These are phyloP conservation scores for Uropsilus gracilis DNA, from an alignment of 2,113 vertebrate species.

Conservation along the genomic window DNA sequence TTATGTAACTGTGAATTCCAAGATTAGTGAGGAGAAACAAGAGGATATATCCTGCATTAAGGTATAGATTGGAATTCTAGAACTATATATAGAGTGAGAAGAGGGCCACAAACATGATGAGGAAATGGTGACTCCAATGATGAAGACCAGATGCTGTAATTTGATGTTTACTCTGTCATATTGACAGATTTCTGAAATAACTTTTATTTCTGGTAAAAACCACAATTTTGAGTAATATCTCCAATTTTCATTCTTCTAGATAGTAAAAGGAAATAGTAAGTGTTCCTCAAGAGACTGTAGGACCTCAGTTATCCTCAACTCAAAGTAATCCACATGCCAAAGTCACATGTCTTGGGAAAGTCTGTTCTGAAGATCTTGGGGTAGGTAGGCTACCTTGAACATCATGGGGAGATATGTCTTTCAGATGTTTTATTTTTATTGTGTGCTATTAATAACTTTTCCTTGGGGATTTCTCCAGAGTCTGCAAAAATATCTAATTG, in stretches of 20 bases:
- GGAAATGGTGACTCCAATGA: not conserved
- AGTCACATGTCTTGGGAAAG: not conserved
- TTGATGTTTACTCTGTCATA: not conserved
- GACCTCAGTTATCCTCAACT: not conserved
- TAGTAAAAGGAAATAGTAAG: not conserved
- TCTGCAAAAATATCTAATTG: constrained; percentile 1
- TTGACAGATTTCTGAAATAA: not conserved
- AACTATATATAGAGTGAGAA: not conserved
- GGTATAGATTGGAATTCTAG: not conserved
- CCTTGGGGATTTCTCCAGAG: constrained; percentile 32
- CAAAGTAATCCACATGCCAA: not conserved
- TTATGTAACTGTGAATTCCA: not conserved
- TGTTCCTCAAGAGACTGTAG: not conserved
- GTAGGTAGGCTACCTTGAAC: not conserved
- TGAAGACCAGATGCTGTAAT: not conserved
- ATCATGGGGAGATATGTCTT: not conserved
- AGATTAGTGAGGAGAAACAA: not conserved
- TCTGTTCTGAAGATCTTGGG: not conserved
- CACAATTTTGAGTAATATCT: not conserved
- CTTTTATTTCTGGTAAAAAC: not conserved
- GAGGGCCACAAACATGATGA: not conserved
- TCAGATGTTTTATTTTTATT: not conserved
- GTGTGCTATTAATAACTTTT: not conserved
- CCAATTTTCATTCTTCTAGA: not conserved
- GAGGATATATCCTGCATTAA: not conserved